Percentiles rank a stretch among this genome's conserved stretches.
These are phyloP conservation scores for Sinosuthora webbiana DNA, from an alignment of 2,113 vertebrate species.

Conservation along the genomic window DNA sequence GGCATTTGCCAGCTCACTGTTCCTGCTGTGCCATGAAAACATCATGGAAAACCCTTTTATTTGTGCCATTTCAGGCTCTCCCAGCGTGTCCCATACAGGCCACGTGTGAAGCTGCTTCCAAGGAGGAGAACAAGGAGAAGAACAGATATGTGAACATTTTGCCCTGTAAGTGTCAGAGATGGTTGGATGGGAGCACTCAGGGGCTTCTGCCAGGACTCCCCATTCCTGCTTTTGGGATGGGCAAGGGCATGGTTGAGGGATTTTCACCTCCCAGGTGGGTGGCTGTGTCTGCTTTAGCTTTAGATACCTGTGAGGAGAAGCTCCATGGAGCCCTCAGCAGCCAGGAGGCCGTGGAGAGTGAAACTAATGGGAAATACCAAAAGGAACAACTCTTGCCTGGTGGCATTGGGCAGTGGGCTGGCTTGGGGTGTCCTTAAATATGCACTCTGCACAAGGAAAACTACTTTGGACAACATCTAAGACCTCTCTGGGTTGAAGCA, in stretches of 20 bases:
- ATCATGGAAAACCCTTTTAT: background rate
- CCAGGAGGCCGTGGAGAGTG: background rate
- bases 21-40: background rate
- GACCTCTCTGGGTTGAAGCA: background rate
- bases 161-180: slow-evolving; percentile 81
- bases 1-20: rapidly evolving
- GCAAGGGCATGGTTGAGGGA: background rate
- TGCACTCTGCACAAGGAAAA: background rate
- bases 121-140: slow-evolving; percentile 99
- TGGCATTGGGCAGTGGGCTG: background rate
- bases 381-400: background rate
- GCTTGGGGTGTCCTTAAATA: rapidly evolving
- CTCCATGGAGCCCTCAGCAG: background rate
- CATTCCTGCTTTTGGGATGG: background rate
- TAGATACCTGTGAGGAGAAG: background rate
- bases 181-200: rapidly evolving
- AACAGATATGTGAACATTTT: slow-evolving; percentile 99
- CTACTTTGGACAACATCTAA: background rate
- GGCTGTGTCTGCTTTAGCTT: background rate
- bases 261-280: background rate
- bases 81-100: slow-evolving; percentile 96
- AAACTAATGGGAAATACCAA: background rate
- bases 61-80: slow-evolving; percentile 79
- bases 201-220: background rate
- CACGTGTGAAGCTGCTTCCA: slow-evolving; percentile 94